Evolutionary conservation across 2,888 invertebrate genomes (phyloP), one percentile per base, ranked within the genome.

Genomic region (Watsonalla cultraria): DNA sequence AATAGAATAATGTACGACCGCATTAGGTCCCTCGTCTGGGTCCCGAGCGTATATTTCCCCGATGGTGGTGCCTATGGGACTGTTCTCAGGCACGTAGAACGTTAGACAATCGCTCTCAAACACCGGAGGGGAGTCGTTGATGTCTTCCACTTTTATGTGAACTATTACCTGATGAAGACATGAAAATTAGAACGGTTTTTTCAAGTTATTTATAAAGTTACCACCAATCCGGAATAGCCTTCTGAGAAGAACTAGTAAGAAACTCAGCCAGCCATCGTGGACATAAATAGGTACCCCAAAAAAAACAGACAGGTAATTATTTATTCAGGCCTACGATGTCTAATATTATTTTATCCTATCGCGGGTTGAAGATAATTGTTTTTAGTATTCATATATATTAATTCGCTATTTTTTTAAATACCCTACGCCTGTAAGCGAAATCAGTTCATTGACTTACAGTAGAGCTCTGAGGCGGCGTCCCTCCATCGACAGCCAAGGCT

Each of bases 21-120:
- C 97, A 80, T 98, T 98, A 0, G 94, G 93, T 0, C 97, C 98
- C 74, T 97, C 97, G 69, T 99, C 98, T 0, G 98, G 97, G 84
- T 99, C 98, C 66, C 94, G 94, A 0, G 98, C 97, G 70, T 95
- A 93, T 54, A 99, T 95, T 72, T 96, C 95, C 0, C 98, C 98
- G 0, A 99, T 97, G 0, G 96, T 96, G 0, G 98, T 97, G 0
- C 98, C 99, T 0, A 98, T 94, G 0, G 99, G 98, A n/a, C 97
- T 97, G 79, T 99, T 99, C 86, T 99, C 99, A 0, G 97, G 92
- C 5, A 99, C 95, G 78, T 96, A 97, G 45, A 98, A 93, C 0
- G 95, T 94, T 11, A 99, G 95, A 75, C 96, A 95, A 70, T 97
- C 97, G 4, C 96, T 95, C 58, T 96, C 95, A 82, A 98, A 98